Percentiles rank a stretch among this genome's conserved stretches.
Evolutionary conservation across 1,140 invertebrate species (phyloP).

Genomic region (Drosophila subobscura): DNA sequence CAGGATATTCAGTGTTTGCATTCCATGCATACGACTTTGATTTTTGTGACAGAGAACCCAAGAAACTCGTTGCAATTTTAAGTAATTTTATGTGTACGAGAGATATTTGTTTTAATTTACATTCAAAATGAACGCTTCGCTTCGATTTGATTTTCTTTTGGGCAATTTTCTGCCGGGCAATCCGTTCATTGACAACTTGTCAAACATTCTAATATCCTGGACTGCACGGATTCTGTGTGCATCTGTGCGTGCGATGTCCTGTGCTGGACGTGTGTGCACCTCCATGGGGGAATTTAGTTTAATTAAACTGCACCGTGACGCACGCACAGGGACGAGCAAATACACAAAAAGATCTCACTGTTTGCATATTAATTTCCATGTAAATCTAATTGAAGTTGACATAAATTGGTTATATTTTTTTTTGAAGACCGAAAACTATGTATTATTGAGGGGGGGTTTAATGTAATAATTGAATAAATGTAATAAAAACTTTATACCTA

Average conservation of each 20-base stretch:
- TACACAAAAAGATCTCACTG: slow-evolving; percentile 29
- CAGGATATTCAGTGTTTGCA: slow-evolving; percentile 5
- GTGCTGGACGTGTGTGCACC: slow-evolving; percentile 1
- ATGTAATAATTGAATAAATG: neutral
- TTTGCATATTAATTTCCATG: slow-evolving; percentile 67
- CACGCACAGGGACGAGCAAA: slow-evolving; percentile 19
- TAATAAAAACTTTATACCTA: too few species aligned
- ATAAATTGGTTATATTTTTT: slow-evolving; percentile 33
- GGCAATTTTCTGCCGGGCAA: slow-evolving; percentile 40
- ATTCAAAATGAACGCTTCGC: slow-evolving; percentile 47
- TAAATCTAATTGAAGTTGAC: slow-evolving; percentile 53
- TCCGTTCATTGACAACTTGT: slow-evolving; percentile 62
- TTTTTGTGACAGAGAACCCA: slow-evolving; percentile 26
- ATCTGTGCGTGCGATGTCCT: slow-evolving; percentile 11
- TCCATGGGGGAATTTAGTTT: slow-evolving; percentile 55
- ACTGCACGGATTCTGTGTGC: neutral
- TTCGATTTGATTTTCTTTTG: slow-evolving; percentile 12
- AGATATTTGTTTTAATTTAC: slow-evolving; percentile 54
- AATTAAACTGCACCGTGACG: slow-evolving; percentile 57
- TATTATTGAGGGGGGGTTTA: too few species aligned
- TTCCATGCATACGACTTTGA: slow-evolving; percentile 7
- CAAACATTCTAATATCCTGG: slow-evolving; percentile 55
- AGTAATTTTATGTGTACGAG: slow-evolving; percentile 71
- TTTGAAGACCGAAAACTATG: too few species aligned
- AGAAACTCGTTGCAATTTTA: slow-evolving; percentile 46